Evolutionary conservation across 2,797 vertebrate genomes (phyloP).

Genomic region (Cyclopterus lumpus): DNA sequence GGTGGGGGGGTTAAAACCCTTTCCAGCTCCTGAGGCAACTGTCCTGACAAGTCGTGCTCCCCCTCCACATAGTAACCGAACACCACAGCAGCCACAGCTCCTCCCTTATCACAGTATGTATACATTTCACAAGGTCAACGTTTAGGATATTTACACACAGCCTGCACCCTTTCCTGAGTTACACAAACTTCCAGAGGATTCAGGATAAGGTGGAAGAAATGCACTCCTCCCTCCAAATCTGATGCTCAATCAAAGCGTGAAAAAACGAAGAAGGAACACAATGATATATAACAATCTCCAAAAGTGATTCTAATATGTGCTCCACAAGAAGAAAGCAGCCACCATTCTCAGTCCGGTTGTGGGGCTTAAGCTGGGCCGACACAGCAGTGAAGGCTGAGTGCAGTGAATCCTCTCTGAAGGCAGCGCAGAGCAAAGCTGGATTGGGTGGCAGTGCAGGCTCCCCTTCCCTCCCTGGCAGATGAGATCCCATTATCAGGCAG

Average conservation of each 20-base stretch:
- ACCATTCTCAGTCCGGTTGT: conserved; percentile 35
- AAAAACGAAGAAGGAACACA: not conserved
- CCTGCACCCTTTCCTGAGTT: conserved; percentile 42
- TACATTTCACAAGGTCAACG: conserved; percentile 79
- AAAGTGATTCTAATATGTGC: not conserved
- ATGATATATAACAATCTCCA: not conserved
- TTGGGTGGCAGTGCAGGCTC: conserved; percentile 70
- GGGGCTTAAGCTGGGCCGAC: conserved; percentile 60
- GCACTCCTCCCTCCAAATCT: not conserved
- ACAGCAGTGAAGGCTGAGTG: conserved; percentile 64
- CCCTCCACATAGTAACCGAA: conserved; percentile 63
- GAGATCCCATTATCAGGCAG: conserved; percentile 86
- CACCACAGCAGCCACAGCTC: conserved; percentile 69
- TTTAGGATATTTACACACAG: conserved; percentile 73
- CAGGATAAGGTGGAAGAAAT: conserved; percentile 39
- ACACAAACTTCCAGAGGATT: conserved; percentile 55
- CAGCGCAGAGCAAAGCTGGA: conserved; percentile 65
- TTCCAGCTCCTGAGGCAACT: conserved; percentile 73
- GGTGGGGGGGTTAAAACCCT: conserved; percentile 73
- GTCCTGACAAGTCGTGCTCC: conserved; percentile 70
- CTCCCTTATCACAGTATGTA: conserved; percentile 72
- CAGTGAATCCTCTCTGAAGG: conserved; percentile 69
- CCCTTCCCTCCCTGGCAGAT: conserved; percentile 73
- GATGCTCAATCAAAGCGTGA: not conserved
- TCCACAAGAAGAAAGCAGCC: conserved; percentile 21